phyloP scores from a whole-genome alignment of 2,113 vertebrate genomes.

The Mus pahari region DNA sequence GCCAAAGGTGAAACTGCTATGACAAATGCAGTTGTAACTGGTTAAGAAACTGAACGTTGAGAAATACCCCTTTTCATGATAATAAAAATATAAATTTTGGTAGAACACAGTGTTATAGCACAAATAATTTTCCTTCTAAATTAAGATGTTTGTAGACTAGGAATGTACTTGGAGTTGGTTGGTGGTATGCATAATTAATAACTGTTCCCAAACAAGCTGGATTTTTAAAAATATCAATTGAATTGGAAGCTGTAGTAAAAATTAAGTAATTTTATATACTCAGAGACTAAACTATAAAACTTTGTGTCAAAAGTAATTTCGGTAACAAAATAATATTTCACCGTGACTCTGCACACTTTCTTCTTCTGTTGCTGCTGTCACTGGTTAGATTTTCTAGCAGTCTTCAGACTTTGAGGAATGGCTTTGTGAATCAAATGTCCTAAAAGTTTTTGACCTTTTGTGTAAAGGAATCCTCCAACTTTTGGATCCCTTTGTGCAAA shows the following conservation, averaged over 20 bases:
- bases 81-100: conserved; percentile 54
- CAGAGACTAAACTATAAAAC: conserved; percentile 28
- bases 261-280: conserved; percentile 46
- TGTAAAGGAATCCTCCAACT: conserved; percentile 35
- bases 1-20: conserved; percentile 16
- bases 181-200: conserved; percentile 56
- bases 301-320: conserved; percentile 43
- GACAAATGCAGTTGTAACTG: neutral
- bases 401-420: conserved; percentile 46
- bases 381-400: neutral
- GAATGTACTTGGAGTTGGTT: conserved; percentile 66
- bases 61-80: neutral
- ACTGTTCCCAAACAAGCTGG: neutral
- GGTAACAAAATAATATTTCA: conserved; percentile 7
- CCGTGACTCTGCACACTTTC: neutral
- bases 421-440: conserved; percentile 28
- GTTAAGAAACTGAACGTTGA: conserved; percentile 49
- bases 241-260: conserved; percentile 38
- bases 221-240: conserved; percentile 12
- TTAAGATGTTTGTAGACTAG: conserved; percentile 59
- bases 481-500: conserved; percentile 61
- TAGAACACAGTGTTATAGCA: conserved; percentile 57
- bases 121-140: conserved; percentile 65
- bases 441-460: conserved; percentile 31
- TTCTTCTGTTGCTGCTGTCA: neutral